Conservation (phyloP, 2,113 vertebrate species). For the Smithornis capensis region DNA sequence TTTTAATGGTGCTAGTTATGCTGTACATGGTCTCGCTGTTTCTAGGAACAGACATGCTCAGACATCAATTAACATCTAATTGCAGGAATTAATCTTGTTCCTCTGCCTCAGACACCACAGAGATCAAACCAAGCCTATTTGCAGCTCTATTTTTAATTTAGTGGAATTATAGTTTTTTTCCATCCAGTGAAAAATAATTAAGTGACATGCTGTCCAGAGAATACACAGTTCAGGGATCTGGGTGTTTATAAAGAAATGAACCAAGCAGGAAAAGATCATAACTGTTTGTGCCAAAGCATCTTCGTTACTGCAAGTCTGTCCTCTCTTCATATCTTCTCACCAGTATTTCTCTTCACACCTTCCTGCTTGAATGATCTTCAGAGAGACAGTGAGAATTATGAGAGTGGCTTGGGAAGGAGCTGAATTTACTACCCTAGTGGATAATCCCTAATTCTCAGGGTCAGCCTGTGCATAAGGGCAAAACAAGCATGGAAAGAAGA, state of each 20-base stretch:
- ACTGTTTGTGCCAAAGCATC: background rate
- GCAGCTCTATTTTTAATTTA: conserved; percentile 62
- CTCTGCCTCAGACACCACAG: conserved; percentile 42
- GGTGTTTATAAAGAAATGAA: background rate
- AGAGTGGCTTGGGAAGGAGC: background rate
- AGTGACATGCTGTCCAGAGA: conserved; percentile 41
- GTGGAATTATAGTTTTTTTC: conserved; percentile 37
- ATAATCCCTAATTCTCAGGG: background rate
- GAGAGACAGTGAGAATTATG: background rate
- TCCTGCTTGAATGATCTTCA: background rate
- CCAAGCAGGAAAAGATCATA: background rate
- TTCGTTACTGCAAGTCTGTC: conserved; percentile 3
- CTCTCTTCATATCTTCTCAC: background rate
- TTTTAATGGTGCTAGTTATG: conserved; percentile 61
- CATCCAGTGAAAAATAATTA: conserved; percentile 53
- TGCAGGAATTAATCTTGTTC: conserved; percentile 68
- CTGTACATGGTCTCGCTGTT: conserved; percentile 37
- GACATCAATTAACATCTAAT: conserved; percentile 73
- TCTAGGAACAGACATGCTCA: conserved; percentile 66
- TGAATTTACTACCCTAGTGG: background rate
- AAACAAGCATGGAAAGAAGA: background rate
- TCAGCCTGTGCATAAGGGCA: background rate
- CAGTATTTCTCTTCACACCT: background rate
- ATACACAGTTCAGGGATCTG: background rate
- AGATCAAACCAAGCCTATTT: conserved; percentile 61